These are phyloP conservation scores for Palaemon carinicauda DNA, from an alignment of 1,140 invertebrate genomes.

Conservation along the genomic window DNA sequence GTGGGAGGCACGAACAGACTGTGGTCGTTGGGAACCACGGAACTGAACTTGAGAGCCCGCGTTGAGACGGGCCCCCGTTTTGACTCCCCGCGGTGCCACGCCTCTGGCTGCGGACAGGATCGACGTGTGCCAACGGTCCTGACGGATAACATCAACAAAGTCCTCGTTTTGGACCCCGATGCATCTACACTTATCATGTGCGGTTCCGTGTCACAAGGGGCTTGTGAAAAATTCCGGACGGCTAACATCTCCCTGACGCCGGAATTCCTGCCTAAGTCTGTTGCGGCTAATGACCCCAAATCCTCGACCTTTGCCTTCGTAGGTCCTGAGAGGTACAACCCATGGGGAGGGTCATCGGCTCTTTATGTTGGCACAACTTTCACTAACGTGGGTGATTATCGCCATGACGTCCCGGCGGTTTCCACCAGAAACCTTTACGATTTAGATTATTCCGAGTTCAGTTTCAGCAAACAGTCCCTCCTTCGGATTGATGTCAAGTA, in stretches of 20 bases:
- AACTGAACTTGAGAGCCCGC: conserved; percentile 75
- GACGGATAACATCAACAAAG: conserved; percentile 90
- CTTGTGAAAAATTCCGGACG: conserved; percentile 86
- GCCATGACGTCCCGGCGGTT: conserved; percentile 93
- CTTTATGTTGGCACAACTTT: conserved; percentile 95
- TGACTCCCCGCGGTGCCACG: conserved; percentile 88
- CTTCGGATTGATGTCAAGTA: conserved; percentile 94
- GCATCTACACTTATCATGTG: conserved; percentile 84
- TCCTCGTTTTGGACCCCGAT: conserved; percentile 85
- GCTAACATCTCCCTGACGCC: conserved; percentile 80
- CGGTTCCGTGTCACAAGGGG: conserved; percentile 85
- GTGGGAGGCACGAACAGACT: conserved; percentile 86
- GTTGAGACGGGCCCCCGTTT: conserved; percentile 79
- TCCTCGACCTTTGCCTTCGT: conserved; percentile 95
- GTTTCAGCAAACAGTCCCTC: conserved; percentile 85
- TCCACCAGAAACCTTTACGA: conserved; percentile 83
- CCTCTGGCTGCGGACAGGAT: conserved; percentile 75
- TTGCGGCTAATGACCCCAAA: conserved; percentile 76
- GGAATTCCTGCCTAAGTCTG: conserved; percentile 72
- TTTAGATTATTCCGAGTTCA: conserved; percentile 80
- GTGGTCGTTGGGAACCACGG: conserved; percentile 77
- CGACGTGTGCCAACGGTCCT: conserved; percentile 72
- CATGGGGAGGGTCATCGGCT: conserved; percentile 79
- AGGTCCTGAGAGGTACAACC: conserved; percentile 84
- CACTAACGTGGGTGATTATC: conserved; percentile 88